phyloP scores from a whole-genome alignment of 23 tunicate species.

The Trididemnum clinides region DNA sequence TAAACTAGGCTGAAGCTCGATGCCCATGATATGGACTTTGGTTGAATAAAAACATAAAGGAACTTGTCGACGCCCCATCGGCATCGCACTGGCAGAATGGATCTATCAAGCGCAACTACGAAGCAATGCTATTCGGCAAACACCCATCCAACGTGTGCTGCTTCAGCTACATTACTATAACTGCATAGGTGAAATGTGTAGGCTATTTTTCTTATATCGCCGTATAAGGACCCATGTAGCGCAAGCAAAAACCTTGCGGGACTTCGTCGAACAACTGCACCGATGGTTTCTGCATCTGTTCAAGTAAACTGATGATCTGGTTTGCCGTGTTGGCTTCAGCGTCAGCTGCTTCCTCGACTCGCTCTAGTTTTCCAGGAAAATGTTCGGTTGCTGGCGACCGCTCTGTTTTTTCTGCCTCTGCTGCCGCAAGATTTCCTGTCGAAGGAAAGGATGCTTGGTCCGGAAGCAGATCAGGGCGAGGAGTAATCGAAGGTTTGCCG shows the following conservation, averaged over 20 bases:
- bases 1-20: no score
- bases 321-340: conserved; percentile 45
- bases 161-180: no score
- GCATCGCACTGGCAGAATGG: no score
- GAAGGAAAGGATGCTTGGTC: conserved; percentile 32
- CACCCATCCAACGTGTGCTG: no score
- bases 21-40: no score
- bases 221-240: conserved; percentile 83
- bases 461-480: conserved; percentile 51
- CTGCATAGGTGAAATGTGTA: no score
- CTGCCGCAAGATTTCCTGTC: background rate
- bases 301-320: conserved; percentile 56
- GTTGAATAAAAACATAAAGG: no score
- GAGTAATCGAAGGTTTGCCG: background rate
- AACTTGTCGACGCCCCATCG: no score
- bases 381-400: background rate
- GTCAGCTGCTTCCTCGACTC: conserved; percentile 11
- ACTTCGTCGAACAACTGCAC: background rate
- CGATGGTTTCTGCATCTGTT: conserved; percentile 77
- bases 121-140: no score
- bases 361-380: conserved; percentile 40
- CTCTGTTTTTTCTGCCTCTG: background rate
- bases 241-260: conserved; percentile 81
- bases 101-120: no score
- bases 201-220: conserved; percentile 72